Conservation (phyloP, 1,140 invertebrate species). For the Drosophila willistoni region DNA sequence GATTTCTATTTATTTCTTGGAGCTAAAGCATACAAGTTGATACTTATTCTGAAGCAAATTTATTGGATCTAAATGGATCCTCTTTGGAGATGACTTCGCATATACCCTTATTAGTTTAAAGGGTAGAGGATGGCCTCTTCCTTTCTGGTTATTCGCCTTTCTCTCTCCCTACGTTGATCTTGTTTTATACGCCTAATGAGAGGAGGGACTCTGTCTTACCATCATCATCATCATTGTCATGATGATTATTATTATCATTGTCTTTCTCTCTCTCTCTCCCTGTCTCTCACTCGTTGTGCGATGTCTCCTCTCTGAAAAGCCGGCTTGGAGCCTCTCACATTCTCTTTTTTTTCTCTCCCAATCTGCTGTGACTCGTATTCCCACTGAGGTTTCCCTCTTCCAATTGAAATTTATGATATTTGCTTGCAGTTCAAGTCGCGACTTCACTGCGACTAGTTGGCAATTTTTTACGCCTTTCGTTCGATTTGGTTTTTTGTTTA, state of each 20-base stretch:
- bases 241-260: constrained; percentile 15
- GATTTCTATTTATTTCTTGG: too few relatives aligned
- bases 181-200: constrained; percentile 54
- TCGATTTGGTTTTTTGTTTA: neutral
- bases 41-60: too few relatives aligned
- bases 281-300: constrained; percentile 7
- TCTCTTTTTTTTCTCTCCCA: neutral
- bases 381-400: constrained; percentile 2
- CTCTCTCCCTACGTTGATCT: constrained; percentile 31
- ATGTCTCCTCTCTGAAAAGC: constrained; percentile 30
- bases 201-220: constrained; percentile 52
- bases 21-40: too few relatives aligned
- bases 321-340: constrained; percentile 36
- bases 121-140: constrained; percentile 16
- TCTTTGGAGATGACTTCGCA: constrained; percentile 19
- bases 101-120: constrained; percentile 23
- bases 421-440: constrained; percentile 54
- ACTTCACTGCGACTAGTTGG: constrained; percentile 46
- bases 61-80: too few relatives aligned
- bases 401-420: constrained; percentile 51
- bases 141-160: neutral
- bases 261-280: constrained; percentile 15
- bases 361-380: constrained; percentile 6
- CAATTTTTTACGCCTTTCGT: constrained; percentile 37
- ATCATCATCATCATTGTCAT: constrained; percentile 28